Evolutionary conservation across 2,113 vertebrate species (phyloP).

Genomic region (sheep (Ovis aries)): DNA sequence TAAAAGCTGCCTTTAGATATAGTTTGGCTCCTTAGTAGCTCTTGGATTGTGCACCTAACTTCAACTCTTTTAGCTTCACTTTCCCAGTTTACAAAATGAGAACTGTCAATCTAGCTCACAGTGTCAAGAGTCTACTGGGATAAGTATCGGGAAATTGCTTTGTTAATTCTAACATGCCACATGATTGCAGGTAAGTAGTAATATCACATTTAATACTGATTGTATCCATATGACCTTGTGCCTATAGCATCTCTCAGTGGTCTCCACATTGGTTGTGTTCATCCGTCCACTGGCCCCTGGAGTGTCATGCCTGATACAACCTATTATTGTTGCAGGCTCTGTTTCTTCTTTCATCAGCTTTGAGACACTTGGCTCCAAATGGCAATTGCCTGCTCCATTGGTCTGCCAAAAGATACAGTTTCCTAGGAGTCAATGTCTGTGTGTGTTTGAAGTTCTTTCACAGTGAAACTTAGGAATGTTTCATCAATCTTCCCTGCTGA

Average conservation of each 20-base stretch:
- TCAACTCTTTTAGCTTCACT: neutral
- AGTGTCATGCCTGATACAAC: neutral
- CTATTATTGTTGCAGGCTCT: neutral
- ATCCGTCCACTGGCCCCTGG: neutral
- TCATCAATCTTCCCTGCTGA: neutral
- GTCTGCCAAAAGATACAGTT: neutral
- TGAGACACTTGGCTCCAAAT: neutral
- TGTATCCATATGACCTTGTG: neutral
- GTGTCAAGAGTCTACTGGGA: neutral
- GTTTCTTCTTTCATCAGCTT: constrained; percentile 10
- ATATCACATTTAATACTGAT: neutral
- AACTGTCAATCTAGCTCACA: neutral
- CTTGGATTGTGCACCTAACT: neutral
- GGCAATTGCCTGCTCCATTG: neutral
- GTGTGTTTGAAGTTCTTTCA: constrained; percentile 3
- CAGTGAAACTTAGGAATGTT: neutral
- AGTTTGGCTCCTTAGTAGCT: neutral
- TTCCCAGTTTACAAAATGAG: neutral
- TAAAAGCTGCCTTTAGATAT: neutral
- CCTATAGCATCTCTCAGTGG: neutral
- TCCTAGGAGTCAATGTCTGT: neutral
- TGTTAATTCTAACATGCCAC: neutral
- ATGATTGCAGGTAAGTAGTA: neutral
- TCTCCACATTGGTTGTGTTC: neutral
- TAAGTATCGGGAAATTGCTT: neutral